These are phyloP conservation scores for Pachypanchax playfairii DNA, from an alignment of 2,113 vertebrate species.

Conservation along the genomic window DNA sequence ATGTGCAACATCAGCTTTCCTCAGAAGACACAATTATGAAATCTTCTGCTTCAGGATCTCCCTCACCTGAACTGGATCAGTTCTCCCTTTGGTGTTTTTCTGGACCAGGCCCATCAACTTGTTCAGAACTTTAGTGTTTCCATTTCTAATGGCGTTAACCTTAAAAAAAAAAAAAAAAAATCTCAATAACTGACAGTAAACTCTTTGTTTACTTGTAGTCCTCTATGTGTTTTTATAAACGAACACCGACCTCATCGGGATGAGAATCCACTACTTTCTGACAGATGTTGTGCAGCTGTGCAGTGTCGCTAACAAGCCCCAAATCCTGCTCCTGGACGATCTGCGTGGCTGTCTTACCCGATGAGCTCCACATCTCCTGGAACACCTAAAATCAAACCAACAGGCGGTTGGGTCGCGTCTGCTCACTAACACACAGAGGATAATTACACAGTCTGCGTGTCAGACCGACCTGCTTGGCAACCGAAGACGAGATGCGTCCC, in stretches of 20 bases:
- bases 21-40: constrained; percentile 33
- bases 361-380: constrained; percentile 84
- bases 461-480: constrained; percentile 86
- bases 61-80: constrained; percentile 84
- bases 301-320: constrained; percentile 80
- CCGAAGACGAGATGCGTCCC: constrained; percentile 85
- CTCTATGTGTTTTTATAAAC: neutral
- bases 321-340: constrained; percentile 87
- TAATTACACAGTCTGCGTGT: constrained; percentile 27
- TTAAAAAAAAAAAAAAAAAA: constrained; percentile 47
- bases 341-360: constrained; percentile 81
- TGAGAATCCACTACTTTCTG: constrained; percentile 83
- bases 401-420: constrained; percentile 1
- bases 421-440: neutral
- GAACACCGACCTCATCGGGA: constrained; percentile 82
- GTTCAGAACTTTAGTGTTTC: constrained; percentile 90
- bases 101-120: constrained; percentile 91
- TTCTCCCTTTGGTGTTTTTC: constrained; percentile 83
- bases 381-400: constrained; percentile 74
- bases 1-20: too few relatives aligned
- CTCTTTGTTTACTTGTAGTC: too few relatives aligned
- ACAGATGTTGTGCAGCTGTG: constrained; percentile 86
- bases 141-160: constrained; percentile 85
- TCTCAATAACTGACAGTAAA: neutral
- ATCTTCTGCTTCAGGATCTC: constrained; percentile 84